phyloP scores from a whole-genome alignment of 2,888 invertebrate genomes.

The Drosophila mimetica region DNA sequence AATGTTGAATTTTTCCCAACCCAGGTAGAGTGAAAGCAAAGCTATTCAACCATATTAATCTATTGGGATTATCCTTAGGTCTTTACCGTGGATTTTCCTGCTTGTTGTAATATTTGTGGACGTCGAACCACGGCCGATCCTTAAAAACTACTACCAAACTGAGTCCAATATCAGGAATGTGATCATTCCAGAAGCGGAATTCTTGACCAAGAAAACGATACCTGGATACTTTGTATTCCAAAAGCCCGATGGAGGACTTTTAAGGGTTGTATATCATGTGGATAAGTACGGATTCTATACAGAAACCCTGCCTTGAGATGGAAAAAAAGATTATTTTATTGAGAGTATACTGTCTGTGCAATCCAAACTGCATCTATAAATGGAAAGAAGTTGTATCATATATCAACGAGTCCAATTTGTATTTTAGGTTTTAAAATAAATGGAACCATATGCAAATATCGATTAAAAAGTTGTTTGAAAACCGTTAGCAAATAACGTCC shows the following conservation, averaged over 20 bases:
- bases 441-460: slow-evolving; percentile 23
- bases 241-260: neutral
- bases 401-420: slow-evolving; percentile 9
- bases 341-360: neutral
- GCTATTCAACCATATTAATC: neutral
- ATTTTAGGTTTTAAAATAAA: slow-evolving; percentile 19
- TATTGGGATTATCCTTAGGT: slow-evolving; percentile 1
- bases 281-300: slow-evolving; percentile 21
- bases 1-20: neutral
- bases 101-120: neutral
- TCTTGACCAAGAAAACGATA: neutral
- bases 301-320: slow-evolving; percentile 5
- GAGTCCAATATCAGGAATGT: neutral
- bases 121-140: neutral
- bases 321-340: neutral
- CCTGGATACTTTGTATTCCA: neutral
- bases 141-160: neutral
- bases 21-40: slow-evolving; percentile 4
- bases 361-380: slow-evolving; percentile 20
- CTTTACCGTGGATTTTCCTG: slow-evolving; percentile 4
- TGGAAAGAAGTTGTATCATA: slow-evolving; percentile 8
- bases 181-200: neutral
- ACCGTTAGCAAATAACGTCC: slow-evolving; percentile 25
- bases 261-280: slow-evolving; percentile 9
- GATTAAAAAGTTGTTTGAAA: slow-evolving; percentile 19